These are phyloP conservation scores for Monodelphis domestica DNA, from an alignment of 2,797 vertebrate species.

Conservation along the genomic window DNA sequence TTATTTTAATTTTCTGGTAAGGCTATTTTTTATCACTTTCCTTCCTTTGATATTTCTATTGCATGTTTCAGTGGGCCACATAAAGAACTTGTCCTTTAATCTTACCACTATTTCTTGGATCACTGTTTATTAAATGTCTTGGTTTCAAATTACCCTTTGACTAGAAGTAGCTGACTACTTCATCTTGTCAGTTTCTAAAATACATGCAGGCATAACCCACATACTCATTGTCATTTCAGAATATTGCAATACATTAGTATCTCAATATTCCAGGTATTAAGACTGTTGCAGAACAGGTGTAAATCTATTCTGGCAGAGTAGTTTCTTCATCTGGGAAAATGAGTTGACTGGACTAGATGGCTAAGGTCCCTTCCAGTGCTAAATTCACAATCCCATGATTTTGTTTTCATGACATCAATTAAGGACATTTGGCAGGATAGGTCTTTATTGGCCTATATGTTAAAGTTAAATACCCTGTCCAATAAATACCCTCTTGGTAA, in stretches of 20 bases:
- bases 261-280: not conserved
- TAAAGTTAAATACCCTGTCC: not conserved
- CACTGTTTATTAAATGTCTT: not conserved
- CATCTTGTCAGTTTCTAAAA: not conserved
- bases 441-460: not conserved
- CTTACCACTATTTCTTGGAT: not conserved
- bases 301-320: not conserved
- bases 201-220: not conserved
- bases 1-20: not conserved
- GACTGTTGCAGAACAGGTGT: not conserved
- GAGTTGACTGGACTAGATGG: not conserved
- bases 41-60: not conserved
- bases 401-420: not conserved
- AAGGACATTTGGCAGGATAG: no score
- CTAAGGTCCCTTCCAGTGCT: not conserved
- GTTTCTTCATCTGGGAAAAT: not conserved
- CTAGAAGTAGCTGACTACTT: not conserved
- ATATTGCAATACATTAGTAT: not conserved
- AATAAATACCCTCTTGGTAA: not conserved
- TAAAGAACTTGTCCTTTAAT: not conserved
- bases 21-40: not conserved
- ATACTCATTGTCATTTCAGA: not conserved
- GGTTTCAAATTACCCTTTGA: not conserved
- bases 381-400: not conserved
- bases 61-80: not conserved